A percentile compares a stretch with the other conserved stretches of the same genome.
These are phyloP conservation scores for Alfaro cultratus DNA, from an alignment of 2,797 vertebrate species.

Conservation along the genomic window DNA sequence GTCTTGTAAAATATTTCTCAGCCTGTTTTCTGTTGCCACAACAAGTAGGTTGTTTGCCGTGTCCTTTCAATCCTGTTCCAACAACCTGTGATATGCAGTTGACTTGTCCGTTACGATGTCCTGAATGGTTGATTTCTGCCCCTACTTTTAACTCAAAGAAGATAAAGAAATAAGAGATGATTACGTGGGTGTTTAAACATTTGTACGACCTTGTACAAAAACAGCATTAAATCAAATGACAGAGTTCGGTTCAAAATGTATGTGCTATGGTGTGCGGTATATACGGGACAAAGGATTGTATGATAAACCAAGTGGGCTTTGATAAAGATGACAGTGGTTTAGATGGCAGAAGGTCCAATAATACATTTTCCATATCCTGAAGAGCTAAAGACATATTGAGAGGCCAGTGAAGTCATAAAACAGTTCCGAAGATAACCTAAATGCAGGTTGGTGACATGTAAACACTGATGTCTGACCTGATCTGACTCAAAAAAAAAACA, in stretches of 20 bases:
- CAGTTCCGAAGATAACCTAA: not conserved
- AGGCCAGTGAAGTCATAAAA: not conserved
- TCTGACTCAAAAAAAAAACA: too few relatives aligned
- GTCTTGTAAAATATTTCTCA: not conserved
- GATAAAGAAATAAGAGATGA: not conserved
- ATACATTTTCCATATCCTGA: not conserved
- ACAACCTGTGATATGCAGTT: conserved; percentile 12
- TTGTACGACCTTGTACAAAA: not conserved
- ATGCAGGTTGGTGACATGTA: not conserved
- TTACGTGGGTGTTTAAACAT: not conserved
- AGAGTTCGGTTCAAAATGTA: not conserved
- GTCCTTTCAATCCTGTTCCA: conserved; percentile 23
- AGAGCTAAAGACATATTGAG: not conserved
- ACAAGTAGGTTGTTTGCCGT: conserved; percentile 10
- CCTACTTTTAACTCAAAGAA: not conserved
- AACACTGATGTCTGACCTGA: not conserved
- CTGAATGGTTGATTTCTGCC: not conserved
- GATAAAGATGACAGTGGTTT: not conserved
- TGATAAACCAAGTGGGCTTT: not conserved
- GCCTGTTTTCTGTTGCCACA: conserved; percentile 2
- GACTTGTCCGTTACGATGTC: not conserved
- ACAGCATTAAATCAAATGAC: not conserved
- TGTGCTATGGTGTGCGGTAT: not conserved
- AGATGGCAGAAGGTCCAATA: not conserved
- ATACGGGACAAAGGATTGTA: not conserved